A percentile compares a stretch with the other conserved stretches of the same genome.
phyloP scores from a whole-genome alignment of 2,888 invertebrate genomes.

The Pocota personata region DNA sequence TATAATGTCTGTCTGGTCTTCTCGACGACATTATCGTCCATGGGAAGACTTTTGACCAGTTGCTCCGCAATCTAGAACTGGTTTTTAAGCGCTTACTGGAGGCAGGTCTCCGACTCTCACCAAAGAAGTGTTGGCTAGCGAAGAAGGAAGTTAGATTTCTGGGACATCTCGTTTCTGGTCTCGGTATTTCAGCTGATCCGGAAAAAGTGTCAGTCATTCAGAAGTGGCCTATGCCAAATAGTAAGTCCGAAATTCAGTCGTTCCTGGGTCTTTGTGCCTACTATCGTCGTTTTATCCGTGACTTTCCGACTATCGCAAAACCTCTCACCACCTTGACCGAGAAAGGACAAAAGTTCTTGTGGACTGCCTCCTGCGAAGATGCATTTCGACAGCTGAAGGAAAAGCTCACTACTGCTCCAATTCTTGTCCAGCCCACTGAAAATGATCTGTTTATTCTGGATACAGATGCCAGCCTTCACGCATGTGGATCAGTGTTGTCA shows the following conservation, averaged over 20 bases:
- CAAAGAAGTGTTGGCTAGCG: not conserved
- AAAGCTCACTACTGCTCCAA: not conserved
- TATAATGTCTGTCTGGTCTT: not conserved
- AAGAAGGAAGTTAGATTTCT: not conserved
- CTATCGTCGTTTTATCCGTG: no score
- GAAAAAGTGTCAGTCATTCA: slow-evolving; percentile 10
- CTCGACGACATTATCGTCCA: not conserved
- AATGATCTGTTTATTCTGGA: not conserved
- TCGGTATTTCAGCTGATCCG: not conserved
- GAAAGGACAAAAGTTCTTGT: not conserved
- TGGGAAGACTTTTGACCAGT: no score
- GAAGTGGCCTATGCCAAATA: not conserved
- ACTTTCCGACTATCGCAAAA: no score
- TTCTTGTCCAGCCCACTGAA: not conserved
- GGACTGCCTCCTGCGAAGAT: not conserved
- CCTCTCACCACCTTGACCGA: no score
- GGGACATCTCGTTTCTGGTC: slow-evolving; percentile 5
- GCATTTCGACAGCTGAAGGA: not conserved
- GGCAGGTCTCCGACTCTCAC: slow-evolving; percentile 26
- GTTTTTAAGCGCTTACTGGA: slow-evolving; percentile 40
- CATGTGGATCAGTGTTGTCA: not conserved
- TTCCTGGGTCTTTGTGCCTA: not conserved
- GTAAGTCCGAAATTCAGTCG: not conserved
- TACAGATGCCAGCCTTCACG: not conserved
- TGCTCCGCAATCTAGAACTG: not conserved